Evolutionary conservation across 2,113 vertebrate genomes (phyloP).

Genomic region (Spea bombifrons): DNA sequence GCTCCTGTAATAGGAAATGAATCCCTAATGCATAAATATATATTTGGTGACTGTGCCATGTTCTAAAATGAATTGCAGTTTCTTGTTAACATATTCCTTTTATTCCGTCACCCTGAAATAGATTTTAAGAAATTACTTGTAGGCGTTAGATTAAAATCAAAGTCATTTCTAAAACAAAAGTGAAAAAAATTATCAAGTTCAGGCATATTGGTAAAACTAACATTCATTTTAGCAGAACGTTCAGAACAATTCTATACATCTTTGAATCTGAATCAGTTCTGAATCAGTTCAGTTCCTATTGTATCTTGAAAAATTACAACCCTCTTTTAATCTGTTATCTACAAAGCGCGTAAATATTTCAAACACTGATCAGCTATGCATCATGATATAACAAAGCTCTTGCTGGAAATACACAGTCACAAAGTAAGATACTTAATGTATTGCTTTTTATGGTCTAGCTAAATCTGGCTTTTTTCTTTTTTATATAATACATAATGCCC

Average conservation of each 20-base stretch:
- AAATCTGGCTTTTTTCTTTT: not conserved
- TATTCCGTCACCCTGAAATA: too few relatives aligned
- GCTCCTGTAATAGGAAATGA: too few relatives aligned
- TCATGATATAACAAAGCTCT: conserved; percentile 13
- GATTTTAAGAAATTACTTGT: too few relatives aligned
- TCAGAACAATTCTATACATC: too few relatives aligned
- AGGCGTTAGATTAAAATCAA: too few relatives aligned
- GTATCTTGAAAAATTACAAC: not conserved
- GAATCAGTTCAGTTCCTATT: too few relatives aligned
- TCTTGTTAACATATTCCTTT: too few relatives aligned
- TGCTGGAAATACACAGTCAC: not conserved
- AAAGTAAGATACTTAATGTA: not conserved
- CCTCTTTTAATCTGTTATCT: conserved; percentile 17
- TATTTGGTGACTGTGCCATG: too few relatives aligned
- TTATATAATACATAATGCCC: too few relatives aligned
- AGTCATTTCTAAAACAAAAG: not conserved
- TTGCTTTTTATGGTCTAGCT: not conserved
- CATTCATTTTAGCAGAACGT: conserved; percentile 13
- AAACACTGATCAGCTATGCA: conserved; percentile 15
- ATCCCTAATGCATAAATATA: too few relatives aligned
- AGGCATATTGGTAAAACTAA: not conserved
- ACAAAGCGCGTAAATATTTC: conserved; percentile 5
- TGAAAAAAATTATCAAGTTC: not conserved
- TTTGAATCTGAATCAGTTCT: too few relatives aligned
- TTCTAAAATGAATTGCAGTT: too few relatives aligned